phyloP scores from a whole-genome alignment of 30 jellyfish, hydroid and myxozoan genomes.

The Pelagia noctiluca region DNA sequence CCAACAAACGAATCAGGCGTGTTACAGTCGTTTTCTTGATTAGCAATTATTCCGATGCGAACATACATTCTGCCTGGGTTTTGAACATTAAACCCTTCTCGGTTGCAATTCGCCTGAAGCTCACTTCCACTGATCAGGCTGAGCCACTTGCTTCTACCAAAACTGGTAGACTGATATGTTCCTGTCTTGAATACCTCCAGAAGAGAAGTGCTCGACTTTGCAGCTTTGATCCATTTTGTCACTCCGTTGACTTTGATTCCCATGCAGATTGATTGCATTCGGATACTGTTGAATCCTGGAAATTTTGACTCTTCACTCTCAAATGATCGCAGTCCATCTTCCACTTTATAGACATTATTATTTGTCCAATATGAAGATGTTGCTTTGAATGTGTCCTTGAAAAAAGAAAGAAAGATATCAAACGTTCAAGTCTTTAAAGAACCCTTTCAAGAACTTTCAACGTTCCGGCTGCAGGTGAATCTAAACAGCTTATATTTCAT shows the following conservation, averaged over 20 bases:
- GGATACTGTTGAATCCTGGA: constrained; percentile 5
- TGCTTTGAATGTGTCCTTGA: constrained; percentile 15
- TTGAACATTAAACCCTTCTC: neutral
- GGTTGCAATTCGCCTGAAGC: neutral
- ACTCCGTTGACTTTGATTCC: constrained; percentile 19
- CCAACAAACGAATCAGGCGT: constrained; percentile 48
- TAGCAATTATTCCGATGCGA: constrained; percentile 36
- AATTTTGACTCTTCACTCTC: constrained; percentile 22
- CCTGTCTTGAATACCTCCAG: neutral
- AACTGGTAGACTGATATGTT: neutral
- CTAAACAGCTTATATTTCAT: no score
- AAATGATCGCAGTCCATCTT: constrained; percentile 1
- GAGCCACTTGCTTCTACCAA: neutral
- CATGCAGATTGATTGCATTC: constrained; percentile 25
- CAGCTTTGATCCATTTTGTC: neutral
- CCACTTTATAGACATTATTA: neutral
- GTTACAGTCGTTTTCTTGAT: constrained; percentile 35
- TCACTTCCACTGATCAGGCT: constrained; percentile 5
- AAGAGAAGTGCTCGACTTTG: constrained; percentile 14
- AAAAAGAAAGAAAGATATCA: neutral
- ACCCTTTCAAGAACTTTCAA: neutral
- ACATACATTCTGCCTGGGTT: neutral
- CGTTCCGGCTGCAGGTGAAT: no score
- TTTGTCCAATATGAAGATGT: constrained; percentile 13
- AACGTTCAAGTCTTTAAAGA: no score